Conservation (phyloP, 1,140 invertebrate genomes). For the Drosophila murphyi region DNA sequence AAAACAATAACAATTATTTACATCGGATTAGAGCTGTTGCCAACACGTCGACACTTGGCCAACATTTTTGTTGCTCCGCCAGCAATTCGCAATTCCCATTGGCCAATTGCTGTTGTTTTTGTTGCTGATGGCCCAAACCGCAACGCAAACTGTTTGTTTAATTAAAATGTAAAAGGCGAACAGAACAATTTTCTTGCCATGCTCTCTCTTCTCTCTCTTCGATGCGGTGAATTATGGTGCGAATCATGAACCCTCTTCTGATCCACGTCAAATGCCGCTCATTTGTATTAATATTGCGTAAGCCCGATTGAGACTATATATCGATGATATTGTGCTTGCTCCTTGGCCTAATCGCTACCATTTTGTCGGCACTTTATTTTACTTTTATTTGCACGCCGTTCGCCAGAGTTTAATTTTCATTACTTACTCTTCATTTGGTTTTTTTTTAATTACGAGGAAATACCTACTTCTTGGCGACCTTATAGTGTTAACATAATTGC, state of each 20-base stretch:
- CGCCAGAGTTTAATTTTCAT: constrained; percentile 35
- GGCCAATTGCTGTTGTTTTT: constrained; percentile 48
- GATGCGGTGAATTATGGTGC: constrained; percentile 52
- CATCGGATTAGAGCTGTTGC: constrained; percentile 77
- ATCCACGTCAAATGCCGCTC: constrained; percentile 15
- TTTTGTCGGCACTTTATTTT: constrained; percentile 70
- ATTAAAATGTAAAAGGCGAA: constrained; percentile 71
- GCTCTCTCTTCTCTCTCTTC: not conserved
- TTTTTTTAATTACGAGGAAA: constrained; percentile 57
- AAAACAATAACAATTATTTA: constrained; percentile 81
- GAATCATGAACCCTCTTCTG: constrained; percentile 22
- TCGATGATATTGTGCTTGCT: not conserved
- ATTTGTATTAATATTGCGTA: constrained; percentile 71
- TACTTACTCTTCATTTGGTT: constrained; percentile 67
- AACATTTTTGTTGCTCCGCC: constrained; percentile 47
- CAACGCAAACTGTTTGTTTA: constrained; percentile 75
- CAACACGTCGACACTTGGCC: constrained; percentile 75
- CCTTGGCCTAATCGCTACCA: constrained; percentile 54
- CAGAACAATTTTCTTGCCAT: constrained; percentile 11
- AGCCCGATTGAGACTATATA: constrained; percentile 67
- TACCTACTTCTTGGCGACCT: constrained; percentile 40
- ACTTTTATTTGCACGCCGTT: constrained; percentile 55
- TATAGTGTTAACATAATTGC: constrained; percentile 40
- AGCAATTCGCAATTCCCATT: constrained; percentile 74
- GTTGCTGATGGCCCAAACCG: constrained; percentile 51